Base-by-base conservation (phyloP, 2,888 invertebrate species). In the Lasioglossum leucozonium region DNA sequence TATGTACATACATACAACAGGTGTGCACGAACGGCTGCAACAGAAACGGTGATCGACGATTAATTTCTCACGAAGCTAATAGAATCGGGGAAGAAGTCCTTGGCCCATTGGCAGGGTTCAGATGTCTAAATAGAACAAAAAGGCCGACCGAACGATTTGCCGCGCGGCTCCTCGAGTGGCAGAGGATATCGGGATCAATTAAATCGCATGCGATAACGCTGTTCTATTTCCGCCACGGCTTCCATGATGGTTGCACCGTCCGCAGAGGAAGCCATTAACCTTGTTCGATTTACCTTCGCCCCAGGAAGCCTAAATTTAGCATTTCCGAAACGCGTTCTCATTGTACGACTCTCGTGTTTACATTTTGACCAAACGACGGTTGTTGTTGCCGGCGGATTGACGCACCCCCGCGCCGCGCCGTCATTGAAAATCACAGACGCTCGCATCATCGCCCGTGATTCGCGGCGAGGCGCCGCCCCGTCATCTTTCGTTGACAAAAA, bases 231-330 rank as follows among this genome's bases (percentile, higher is more conserved):
- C 74, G 51, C 67, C 72, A 69, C 22, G 47, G 79, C 79, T 84
- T 85, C 75, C 69, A 75, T 82, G 74, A 86, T 83, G 86, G 88
- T 86, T 84, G 67, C 72, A 44, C 8, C 71, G 75, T 81, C 55
- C 34, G 75, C 67, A 76, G 62, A 88, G 86, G 88, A 87, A 87
- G 69, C 69, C 65, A 90, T 90, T 89, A 90, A 84, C 86, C 85
- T 90, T 87, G 87, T 77, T 85, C 87, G 86, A 85, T 90, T 84
- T 82, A 71, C 74, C 37, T 55, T 76, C 65, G 22, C 30, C 34
- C 75, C 79, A 82, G 88, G 82, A 86, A 85, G 72, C 44, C 76
- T 72, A 73, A 83, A 85, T 84, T 85, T 84, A 85, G 51, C 85
- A 62, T 86, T 87, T 90, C 82, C 87, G 82, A 89, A 84, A 88